phyloP scores from a whole-genome alignment of 2,797 vertebrate genomes.

The Loris lydekkerianus region DNA sequence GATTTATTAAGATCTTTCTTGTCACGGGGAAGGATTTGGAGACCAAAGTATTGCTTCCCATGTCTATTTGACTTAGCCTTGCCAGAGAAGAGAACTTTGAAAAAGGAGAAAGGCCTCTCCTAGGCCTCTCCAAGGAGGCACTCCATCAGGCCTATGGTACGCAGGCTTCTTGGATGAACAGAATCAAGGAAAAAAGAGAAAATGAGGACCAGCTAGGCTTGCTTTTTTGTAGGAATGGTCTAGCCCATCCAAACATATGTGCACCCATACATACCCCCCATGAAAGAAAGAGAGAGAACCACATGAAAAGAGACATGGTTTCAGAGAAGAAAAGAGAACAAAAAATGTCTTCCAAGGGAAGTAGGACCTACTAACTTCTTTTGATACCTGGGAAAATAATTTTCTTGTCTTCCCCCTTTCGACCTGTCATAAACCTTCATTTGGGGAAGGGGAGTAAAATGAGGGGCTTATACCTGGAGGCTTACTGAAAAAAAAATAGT shows the following conservation, averaged over 20 bases:
- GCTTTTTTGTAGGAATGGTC: not conserved
- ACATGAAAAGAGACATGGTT: not conserved
- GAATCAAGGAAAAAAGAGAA: not conserved
- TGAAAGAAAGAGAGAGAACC: not conserved
- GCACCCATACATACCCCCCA: not conserved
- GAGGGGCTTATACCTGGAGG: not conserved
- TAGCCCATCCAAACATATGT: too few species aligned
- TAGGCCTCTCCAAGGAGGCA: not conserved
- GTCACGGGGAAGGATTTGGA: not conserved
- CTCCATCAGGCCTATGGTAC: too few species aligned
- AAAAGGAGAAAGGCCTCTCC: not conserved
- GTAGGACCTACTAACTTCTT: not conserved
- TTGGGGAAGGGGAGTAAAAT: not conserved
- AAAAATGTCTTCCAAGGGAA: not conserved
- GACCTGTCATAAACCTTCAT: not conserved
- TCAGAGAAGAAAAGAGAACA: too few species aligned
- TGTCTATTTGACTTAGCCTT: accelerated
- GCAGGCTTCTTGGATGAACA: not conserved
- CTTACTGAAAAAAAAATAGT: not conserved
- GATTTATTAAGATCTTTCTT: not conserved
- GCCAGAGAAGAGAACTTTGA: not conserved
- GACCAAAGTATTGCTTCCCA: not conserved
- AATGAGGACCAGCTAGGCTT: not conserved
- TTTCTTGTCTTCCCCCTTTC: not conserved
- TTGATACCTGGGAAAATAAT: not conserved